Base-by-base conservation (phyloP, 2,797 vertebrate species). In the Sebastes glaucus region DNA sequence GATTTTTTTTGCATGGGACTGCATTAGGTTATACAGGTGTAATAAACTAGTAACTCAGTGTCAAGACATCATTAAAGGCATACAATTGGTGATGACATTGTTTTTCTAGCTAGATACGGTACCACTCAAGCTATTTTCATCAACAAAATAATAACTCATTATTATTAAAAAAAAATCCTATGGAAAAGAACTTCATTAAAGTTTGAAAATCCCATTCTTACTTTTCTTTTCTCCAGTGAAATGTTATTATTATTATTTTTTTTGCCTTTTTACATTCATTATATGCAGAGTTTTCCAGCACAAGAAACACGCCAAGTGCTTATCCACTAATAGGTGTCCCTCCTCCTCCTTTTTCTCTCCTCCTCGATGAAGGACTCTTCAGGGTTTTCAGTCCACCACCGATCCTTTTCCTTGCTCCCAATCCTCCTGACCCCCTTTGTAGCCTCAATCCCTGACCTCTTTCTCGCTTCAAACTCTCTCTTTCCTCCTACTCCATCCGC, bases 361-460 rank as follows among this genome's bases (percentile, higher is more conserved):
- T 32, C 56, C 28, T 59, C 0, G 2, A 52, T 78, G 68, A 85
- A 76, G 71, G 64, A 80, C 71, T 83, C 74, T 78, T 87, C 30
- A 55, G 78, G 64, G 5, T 70, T 87, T 89, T 84, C 60, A 80
- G 82, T 80, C 73, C 78, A 80, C 68, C 71, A 60, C 25, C 83
- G 78, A 82, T 86, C 82, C 49, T 77, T 69, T 80, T 73, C 60
- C 74, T 77, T 67, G 67, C 81, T 87, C 82, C 80, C 79, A 85
- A 77, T 90, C 71, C 83, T 77, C 75, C 75, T 80, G 72, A 81
- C 88, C 74, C 55, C 74, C 59, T 89, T 87, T 86, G 59, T 64
- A 78, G 61, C 83, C 77, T 81, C 77, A 87, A 76, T 84, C 73
- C 64, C 25, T 78, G 83, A 85, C 85, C 86, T 86, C 81, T 76